Evolutionary conservation across 2,888 invertebrate genomes (phyloP).

Genomic region (Galerucella nymphaeae): DNA sequence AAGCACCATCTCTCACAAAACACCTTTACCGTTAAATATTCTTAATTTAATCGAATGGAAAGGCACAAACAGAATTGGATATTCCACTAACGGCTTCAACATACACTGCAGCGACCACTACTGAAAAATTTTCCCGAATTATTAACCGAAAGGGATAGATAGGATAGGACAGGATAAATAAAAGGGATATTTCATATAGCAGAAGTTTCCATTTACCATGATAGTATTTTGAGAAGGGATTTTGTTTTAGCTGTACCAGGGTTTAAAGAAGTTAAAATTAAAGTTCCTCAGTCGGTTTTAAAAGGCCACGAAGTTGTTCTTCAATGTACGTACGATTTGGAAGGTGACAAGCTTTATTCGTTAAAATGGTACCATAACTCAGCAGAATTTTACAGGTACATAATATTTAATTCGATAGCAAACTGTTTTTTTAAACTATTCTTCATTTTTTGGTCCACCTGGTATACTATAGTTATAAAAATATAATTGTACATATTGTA

Average conservation of each 20-base stretch:
- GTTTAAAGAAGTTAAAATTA: slow-evolving; percentile 74
- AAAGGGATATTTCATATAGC: too few relatives aligned
- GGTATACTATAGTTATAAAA: neutral
- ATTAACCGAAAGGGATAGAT: too few relatives aligned
- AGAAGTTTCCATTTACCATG: too few relatives aligned
- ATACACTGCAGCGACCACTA: too few relatives aligned
- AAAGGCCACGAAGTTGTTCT: slow-evolving; percentile 73
- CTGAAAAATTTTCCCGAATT: too few relatives aligned
- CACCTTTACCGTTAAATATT: too few relatives aligned
- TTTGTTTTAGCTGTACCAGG: slow-evolving; percentile 52
- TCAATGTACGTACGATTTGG: slow-evolving; percentile 74
- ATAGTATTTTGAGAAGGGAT: neutral
- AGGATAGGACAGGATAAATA: too few relatives aligned
- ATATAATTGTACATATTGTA: neutral
- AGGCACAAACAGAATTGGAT: too few relatives aligned
- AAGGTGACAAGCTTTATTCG: slow-evolving; percentile 74
- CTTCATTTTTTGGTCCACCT: too few relatives aligned
- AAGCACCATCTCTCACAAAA: too few relatives aligned
- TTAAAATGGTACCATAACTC: slow-evolving; percentile 78
- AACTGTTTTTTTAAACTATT: neutral
- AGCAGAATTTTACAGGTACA: slow-evolving; percentile 71
- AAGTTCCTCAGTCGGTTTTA: slow-evolving; percentile 74
- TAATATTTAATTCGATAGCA: neutral
- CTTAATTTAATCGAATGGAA: too few relatives aligned
- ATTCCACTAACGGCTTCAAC: too few relatives aligned